Conservation (phyloP, 2,797 vertebrate species). For the Sebastes kiyomatsui region DNA sequence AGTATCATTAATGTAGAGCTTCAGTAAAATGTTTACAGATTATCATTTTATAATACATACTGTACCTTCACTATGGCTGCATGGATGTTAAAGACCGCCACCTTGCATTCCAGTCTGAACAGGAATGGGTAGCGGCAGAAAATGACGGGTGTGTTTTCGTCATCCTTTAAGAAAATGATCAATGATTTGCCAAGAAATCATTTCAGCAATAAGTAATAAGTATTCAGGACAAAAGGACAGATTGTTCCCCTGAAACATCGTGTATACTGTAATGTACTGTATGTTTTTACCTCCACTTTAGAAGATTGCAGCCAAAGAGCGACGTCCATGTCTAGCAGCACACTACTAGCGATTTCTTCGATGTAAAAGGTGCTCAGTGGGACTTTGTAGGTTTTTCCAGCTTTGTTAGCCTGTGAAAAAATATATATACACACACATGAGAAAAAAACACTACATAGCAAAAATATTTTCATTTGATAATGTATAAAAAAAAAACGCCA, state of each 20-base stretch:
- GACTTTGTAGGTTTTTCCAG: constrained; percentile 63
- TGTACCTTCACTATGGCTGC: constrained; percentile 43
- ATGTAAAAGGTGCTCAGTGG: constrained; percentile 73
- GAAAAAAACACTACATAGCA: not conserved
- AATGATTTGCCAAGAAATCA: not conserved
- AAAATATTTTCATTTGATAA: not conserved
- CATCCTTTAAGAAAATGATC: constrained; percentile 56
- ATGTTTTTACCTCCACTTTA: constrained; percentile 59
- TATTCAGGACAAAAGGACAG: not conserved
- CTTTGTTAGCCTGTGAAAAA: constrained; percentile 71
- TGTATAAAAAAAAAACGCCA: not conserved
- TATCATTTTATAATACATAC: not conserved
- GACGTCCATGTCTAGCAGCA: not conserved
- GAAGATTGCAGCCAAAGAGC: constrained; percentile 18
- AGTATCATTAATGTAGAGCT: not conserved
- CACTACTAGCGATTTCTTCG: constrained; percentile 21
- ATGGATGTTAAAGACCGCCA: constrained; percentile 40
- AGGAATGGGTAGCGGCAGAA: constrained; percentile 80
- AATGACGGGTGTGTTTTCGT: constrained; percentile 33
- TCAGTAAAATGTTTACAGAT: not conserved
- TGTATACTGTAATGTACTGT: too few relatives aligned
- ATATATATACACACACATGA: not conserved
- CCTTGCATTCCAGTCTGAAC: constrained; percentile 65
- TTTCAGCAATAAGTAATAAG: not conserved
- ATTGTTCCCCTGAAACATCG: not conserved